Percentiles rank a stretch among this genome's conserved stretches.
Evolutionary conservation across 1,140 invertebrate species (phyloP).

Genomic region (Venturia canescens): DNA sequence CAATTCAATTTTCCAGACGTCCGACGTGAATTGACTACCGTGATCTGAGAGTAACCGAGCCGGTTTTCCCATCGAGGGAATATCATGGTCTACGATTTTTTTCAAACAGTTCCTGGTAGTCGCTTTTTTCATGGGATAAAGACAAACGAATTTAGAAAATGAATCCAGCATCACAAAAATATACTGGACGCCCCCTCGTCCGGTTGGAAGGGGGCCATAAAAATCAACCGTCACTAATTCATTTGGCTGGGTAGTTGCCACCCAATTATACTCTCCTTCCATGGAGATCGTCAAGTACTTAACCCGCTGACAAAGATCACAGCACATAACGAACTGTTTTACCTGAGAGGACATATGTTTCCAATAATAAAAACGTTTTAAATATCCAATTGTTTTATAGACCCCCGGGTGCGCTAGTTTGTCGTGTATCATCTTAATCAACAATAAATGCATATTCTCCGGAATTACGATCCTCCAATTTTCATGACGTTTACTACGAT

Average conservation of each 20-base stretch:
- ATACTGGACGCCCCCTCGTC: not conserved
- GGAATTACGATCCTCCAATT: not conserved
- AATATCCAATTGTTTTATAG: not conserved
- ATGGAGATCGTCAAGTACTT: not conserved
- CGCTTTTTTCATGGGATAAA: slow-evolving; percentile 19
- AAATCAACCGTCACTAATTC: slow-evolving; percentile 58
- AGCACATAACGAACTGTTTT: slow-evolving; percentile 34
- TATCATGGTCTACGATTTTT: not conserved
- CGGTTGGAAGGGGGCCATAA: slow-evolving; percentile 34
- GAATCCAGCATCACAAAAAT: slow-evolving; percentile 27
- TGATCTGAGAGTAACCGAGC: not conserved
- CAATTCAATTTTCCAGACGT: not conserved
- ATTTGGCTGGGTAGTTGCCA: slow-evolving; percentile 50
- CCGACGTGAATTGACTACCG: not conserved
- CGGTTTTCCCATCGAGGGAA: not conserved
- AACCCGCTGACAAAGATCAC: slow-evolving; percentile 35
- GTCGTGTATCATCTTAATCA: slow-evolving; percentile 14
- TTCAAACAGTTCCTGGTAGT: not conserved
- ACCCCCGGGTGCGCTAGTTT: slow-evolving; percentile 1
- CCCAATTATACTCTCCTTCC: slow-evolving; percentile 45
- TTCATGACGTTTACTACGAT: not conserved
- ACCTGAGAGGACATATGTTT: slow-evolving; percentile 35
- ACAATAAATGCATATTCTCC: not conserved
- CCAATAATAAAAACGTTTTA: slow-evolving; percentile 35
- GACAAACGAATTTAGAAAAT: slow-evolving; percentile 8